Percentiles rank a stretch among this genome's conserved stretches.
Conservation (phyloP, 37 sponge, comb jelly and placozoan species). For the Axinella damicornis region DNA sequence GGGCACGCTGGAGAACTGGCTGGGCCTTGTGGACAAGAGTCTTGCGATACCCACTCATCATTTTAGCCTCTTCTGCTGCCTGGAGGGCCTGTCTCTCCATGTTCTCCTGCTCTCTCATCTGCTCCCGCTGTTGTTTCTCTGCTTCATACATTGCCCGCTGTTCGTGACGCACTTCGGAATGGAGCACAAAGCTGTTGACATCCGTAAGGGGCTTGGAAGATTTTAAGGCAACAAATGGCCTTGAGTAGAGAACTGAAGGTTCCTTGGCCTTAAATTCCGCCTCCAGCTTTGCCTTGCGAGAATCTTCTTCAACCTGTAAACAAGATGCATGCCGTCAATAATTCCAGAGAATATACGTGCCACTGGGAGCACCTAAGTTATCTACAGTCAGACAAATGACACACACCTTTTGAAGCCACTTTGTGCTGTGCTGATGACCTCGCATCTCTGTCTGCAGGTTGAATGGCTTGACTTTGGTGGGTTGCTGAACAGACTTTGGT, state of each 20-base stretch:
- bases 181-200: constrained; percentile 45
- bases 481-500: neutral
- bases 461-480: constrained; percentile 64
- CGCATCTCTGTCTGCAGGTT: constrained; percentile 64
- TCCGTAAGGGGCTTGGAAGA: constrained; percentile 49
- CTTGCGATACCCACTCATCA: constrained; percentile 46
- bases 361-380: too few relatives aligned
- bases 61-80: constrained; percentile 60
- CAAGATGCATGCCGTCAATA: too few relatives aligned
- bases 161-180: constrained; percentile 68
- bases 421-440: constrained; percentile 42
- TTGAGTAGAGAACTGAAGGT: constrained; percentile 32
- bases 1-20: constrained; percentile 66
- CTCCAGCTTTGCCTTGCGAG: constrained; percentile 14
- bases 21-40: constrained; percentile 80
- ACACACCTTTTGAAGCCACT: constrained; percentile 69
- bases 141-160: constrained; percentile 63
- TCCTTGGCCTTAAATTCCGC: constrained; percentile 70
- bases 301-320: constrained; percentile 51
- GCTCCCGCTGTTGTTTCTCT: constrained; percentile 9
- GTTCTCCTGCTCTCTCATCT: constrained; percentile 34
- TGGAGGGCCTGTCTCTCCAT: constrained; percentile 23
- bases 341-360: too few relatives aligned
- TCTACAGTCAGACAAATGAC: too few relatives aligned
- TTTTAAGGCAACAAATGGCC: constrained; percentile 62